Evolutionary conservation across 2,113 vertebrate genomes (phyloP), one percentile per base, ranked within the genome.

Genomic region (Agapornis roseicollis): DNA sequence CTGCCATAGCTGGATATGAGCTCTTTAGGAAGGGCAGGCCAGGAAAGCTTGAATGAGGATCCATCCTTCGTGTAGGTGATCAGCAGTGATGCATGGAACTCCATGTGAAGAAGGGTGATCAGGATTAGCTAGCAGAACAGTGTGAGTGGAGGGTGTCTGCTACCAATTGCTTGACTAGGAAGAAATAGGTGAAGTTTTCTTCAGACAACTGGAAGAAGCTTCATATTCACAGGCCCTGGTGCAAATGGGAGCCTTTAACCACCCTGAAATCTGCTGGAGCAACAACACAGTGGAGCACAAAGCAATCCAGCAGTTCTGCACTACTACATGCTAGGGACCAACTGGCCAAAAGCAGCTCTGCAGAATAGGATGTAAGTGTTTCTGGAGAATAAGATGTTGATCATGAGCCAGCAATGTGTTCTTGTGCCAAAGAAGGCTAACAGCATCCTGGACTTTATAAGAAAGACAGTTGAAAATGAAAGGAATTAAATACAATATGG

Each of bases 41-140:
- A 39, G 69, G 31, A 39, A 9, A 35, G 24, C 27, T 39, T 18
- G 55, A 55, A 44, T 7, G 13, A n/a, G 35, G 19, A 69, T 13
- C 47, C 25, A 17, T 4, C 10, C 7, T n/a, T 85, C 55, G 22
- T 1, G 0, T 35, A 31, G 56, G 27, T 0, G 1, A 88, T 56
- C n/a, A 49, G 33, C 24, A 61, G 61, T 19, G 39, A 12, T 46
- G 28, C 39, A 22, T 29, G 16, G 23, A n/a, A 22, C n/a, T 84
- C 28, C 60, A 31, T 28, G n/a, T 64, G 14, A 8, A 47, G 39
- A 81, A 69, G 8, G 4, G 12, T 80, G n/a, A 64, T 22, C 16
- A 58, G 41, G 3, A 56, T 35, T 37, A 60, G 23, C 29, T 31
- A 82, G 76, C 29, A 79, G 52, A 74, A 31, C 2, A 25, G 29